Evolutionary conservation across 2,797 vertebrate genomes (phyloP), one percentile per base, ranked within the genome.

Genomic region (Takifugu rubripes): DNA sequence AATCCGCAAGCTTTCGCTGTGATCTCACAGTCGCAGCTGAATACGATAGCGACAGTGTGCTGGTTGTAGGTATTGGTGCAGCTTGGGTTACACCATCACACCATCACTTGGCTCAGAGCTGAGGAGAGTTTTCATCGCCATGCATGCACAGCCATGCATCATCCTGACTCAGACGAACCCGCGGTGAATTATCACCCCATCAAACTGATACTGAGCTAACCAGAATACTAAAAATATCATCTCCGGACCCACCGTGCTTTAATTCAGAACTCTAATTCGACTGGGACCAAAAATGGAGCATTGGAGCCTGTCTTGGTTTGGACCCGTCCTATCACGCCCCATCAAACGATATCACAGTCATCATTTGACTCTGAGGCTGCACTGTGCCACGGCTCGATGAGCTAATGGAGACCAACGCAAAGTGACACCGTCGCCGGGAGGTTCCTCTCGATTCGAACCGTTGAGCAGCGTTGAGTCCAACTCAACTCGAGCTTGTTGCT

Each of bases 51-150:
- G 58, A 66, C 16, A 45, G 33, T 33, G 33, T 3, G 8, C 43
- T 3, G 43, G 25, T 27, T 48, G 64, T 54, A 48, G 3, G 50
- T 27, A 29, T 29, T 8, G 27, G 49, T 66, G 16, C 6, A 48
- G 64, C 55, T 72, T 29, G 1, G 48, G 52, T 82, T 74, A 64
- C 74, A 75, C 71, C 76, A 72, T 74, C 61, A 43, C 48, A 17
- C 17, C 10, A 15, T 2, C 4, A 51, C 49, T 61, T 68, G 49
- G 21, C 15, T 77, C 66, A 59, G 70, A 64, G 70, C 61, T 5
- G 59, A 54, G 61, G 40, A 66, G 54, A 25, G 60, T 58, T 82
- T 78, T 80, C 68, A 76, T 80, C 73, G 61, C 54, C 33, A 1
- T 12, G 0, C 21, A 21, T 1, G 33, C 8, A 33, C 33, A 11